Evolutionary conservation across 92 coral and sea anemone species (phyloP).

Genomic region (Epizoanthus fatuus): DNA sequence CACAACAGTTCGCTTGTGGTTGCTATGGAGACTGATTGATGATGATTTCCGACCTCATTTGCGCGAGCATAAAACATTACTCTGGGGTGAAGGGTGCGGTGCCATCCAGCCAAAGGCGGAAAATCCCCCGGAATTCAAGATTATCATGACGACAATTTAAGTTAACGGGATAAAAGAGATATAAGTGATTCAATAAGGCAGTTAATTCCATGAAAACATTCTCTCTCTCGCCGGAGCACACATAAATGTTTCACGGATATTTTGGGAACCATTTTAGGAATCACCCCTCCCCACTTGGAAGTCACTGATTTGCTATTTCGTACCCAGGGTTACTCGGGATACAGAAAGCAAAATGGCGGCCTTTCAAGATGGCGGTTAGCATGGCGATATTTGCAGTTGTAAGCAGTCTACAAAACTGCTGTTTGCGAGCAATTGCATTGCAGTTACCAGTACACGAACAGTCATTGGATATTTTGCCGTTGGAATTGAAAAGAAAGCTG

Average conservation of each 20-base stretch:
- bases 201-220: too few relatives aligned
- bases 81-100: not conserved
- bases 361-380: slow-evolving; percentile 81
- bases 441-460: slow-evolving; percentile 84
- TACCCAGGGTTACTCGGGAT: slow-evolving; percentile 14
- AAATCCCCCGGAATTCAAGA: too few relatives aligned
- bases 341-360: slow-evolving; percentile 26
- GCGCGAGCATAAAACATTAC: not conserved
- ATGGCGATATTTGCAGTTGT: slow-evolving; percentile 54
- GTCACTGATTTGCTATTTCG: not conserved
- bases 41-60: not conserved
- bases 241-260: too few relatives aligned
- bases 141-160: too few relatives aligned
- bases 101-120: not conserved
- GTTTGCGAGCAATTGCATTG: slow-evolving; percentile 82
- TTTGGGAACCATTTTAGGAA: too few relatives aligned
- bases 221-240: too few relatives aligned
- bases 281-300: not conserved
- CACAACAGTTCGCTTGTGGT: slow-evolving; percentile 1
- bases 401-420: slow-evolving; percentile 79
- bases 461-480: slow-evolving; percentile 73
- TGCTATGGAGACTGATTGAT: slow-evolving; percentile 34
- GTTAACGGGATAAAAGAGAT: too few relatives aligned
- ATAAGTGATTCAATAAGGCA: too few relatives aligned
- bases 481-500: slow-evolving; percentile 81